These are phyloP conservation scores for Kradibia gibbosae DNA, from an alignment of 1,140 invertebrate species.

Conservation along the genomic window DNA sequence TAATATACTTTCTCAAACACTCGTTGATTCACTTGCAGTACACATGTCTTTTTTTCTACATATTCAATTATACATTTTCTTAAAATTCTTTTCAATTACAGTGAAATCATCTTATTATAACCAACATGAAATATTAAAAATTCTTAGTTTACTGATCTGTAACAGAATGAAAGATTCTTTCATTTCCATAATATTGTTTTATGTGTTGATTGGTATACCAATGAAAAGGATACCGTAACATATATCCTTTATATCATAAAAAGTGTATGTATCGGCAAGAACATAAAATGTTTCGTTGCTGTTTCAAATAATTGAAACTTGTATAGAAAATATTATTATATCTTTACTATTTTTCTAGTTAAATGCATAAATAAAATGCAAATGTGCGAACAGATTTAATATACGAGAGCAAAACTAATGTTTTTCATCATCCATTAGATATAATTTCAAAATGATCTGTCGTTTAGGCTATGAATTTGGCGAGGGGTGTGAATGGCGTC, in stretches of 20 bases:
- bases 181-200: neutral
- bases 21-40: neutral
- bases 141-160: constrained; percentile 29
- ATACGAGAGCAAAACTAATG: too few relatives aligned
- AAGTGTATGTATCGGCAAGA: too few relatives aligned
- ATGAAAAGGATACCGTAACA: constrained; percentile 40
- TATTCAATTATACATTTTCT: constrained; percentile 12
- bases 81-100: constrained; percentile 25
- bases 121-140: constrained; percentile 28
- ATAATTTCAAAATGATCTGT: too few relatives aligned
- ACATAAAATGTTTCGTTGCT: too few relatives aligned
- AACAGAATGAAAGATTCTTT: constrained; percentile 26
- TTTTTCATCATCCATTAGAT: too few relatives aligned
- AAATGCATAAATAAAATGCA: too few relatives aligned
- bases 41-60: neutral
- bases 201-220: neutral
- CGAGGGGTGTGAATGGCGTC: too few relatives aligned
- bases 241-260: neutral
- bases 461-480: too few relatives aligned
- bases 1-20: constrained; percentile 9
- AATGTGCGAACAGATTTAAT: too few relatives aligned
- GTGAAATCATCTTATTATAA: constrained; percentile 8
- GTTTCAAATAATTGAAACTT: too few relatives aligned
- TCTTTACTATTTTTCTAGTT: too few relatives aligned
- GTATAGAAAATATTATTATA: too few relatives aligned